Base-by-base conservation (phyloP, 2,113 vertebrate species). In the Mormyrus iriodes region DNA sequence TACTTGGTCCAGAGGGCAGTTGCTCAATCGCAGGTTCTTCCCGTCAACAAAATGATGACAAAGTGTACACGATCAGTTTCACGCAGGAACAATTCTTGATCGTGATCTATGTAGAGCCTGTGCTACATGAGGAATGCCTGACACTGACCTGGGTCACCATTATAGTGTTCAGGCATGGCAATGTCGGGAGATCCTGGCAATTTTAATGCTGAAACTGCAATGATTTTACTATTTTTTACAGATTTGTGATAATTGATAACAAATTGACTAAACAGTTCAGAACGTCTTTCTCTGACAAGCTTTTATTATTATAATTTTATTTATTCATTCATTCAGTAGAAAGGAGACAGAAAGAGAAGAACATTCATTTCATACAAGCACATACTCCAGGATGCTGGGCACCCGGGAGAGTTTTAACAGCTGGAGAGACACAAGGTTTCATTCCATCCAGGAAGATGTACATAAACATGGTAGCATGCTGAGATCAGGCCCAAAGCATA, bases 121-220 rank as follows among this genome's bases (percentile, higher is more conserved):
- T 24, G 9, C 24, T 58, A 8, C 55, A 58, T 58, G 55, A 58
- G 55, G 55, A n/a, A 58, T 58, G 55, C 21, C 55, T 24, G n/a
- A n/a, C 55, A 58, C 55, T 2, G 7, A 24, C n/a, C 55, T 58
- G 55, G 21, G 55, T 58, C 55, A 58, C 55, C 55, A 58, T n/a
- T 58, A n/a, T 58, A 58, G 21, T 9, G 21, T 24, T 58, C 24
- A 61, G 55, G 24, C 6, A 58, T 0, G 21, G 55, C 55, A 61
- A 61, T 61, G 7, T 0, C 55, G n/a, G 55, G 24, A 58, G 24
- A 58, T n/a, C n/a, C n/a, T n/a, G n/a, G n/a, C 73, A n/a, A 79
- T 39, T 84, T 48, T 84, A 84, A 84, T 84, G 44, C 48, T 84
- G 82, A 84, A 44, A 84, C 21, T 84, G 61, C 27, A 84, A 24